Percentiles rank a stretch among this genome's conserved stretches.
phyloP scores from a whole-genome alignment of 2,113 vertebrate species.

The Pithys albifrons region DNA sequence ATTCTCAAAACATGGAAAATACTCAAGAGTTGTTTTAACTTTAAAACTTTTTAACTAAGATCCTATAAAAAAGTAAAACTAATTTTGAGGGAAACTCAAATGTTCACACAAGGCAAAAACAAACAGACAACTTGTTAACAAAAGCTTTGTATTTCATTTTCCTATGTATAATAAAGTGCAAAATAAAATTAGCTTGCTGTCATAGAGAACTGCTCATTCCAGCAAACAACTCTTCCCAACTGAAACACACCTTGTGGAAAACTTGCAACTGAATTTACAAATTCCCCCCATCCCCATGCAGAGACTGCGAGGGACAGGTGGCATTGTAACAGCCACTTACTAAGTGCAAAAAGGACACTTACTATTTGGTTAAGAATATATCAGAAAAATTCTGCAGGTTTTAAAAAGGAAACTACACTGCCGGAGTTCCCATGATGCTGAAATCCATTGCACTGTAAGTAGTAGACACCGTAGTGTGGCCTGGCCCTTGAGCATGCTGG shows the following conservation, averaged over 20 bases:
- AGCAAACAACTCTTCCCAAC: neutral
- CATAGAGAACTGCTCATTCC: neutral
- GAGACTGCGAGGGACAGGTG: neutral
- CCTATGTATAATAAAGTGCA: neutral
- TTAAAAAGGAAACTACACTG: neutral
- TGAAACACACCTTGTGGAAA: neutral
- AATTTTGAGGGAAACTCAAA: neutral
- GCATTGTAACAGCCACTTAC: neutral
- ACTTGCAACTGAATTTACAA: neutral
- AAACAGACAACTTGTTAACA: neutral
- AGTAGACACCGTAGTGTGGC: accelerated
- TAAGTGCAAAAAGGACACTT: neutral
- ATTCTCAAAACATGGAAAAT: neutral
- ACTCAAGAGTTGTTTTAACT: neutral
- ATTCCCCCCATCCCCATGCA: neutral
- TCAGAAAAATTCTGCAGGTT: neutral
- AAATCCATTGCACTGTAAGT: neutral
- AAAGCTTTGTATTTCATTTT: neutral
- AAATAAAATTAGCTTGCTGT: neutral
- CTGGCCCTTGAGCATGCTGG: accelerated
- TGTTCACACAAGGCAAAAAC: neutral
- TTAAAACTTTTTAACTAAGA: neutral
- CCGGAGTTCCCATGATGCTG: neutral
- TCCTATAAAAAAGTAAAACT: neutral
- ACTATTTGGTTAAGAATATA: neutral